Evolutionary conservation across 2,888 invertebrate species (phyloP).

Genomic region (Archips xylosteana): DNA sequence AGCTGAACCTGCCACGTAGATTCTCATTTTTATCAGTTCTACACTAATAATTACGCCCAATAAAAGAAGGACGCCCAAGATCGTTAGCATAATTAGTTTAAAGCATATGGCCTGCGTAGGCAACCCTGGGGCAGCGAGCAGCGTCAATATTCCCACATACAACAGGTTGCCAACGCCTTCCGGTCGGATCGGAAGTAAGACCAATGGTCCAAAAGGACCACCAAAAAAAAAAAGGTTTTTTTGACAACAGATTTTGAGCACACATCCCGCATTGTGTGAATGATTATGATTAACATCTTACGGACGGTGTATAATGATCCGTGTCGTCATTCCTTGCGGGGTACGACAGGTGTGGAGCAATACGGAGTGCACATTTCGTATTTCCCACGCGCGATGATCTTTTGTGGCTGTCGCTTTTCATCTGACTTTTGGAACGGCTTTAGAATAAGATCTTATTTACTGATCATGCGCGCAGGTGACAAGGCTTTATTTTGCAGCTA

Average conservation of each 20-base stretch:
- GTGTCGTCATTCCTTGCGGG: slow-evolving; percentile 53
- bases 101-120: slow-evolving; percentile 44
- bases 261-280: slow-evolving; percentile 64
- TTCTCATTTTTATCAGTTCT: not conserved
- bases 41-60: slow-evolving; percentile 1
- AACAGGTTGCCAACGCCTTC: slow-evolving; percentile 82
- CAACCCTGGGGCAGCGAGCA: slow-evolving; percentile 63
- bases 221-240: slow-evolving; percentile 65
- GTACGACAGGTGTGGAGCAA: slow-evolving; percentile 66
- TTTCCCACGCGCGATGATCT: slow-evolving; percentile 68
- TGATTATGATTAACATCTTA: slow-evolving; percentile 73
- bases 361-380: slow-evolving; percentile 65
- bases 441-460: slow-evolving; percentile 25
- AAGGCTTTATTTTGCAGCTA: slow-evolving; percentile 14
- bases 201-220: slow-evolving; percentile 70
- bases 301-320: slow-evolving; percentile 65
- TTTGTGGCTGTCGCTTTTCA: slow-evolving; percentile 54
- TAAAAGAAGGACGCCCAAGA: slow-evolving; percentile 7
- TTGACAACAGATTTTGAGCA: slow-evolving; percentile 65
- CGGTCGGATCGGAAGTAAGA: slow-evolving; percentile 84
- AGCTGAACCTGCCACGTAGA: not conserved
- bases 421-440: slow-evolving; percentile 53
- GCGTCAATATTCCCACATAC: slow-evolving; percentile 79
- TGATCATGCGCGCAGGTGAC: slow-evolving; percentile 9
- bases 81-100: slow-evolving; percentile 1